These are phyloP conservation scores for Pogonomyrmex barbatus DNA, from an alignment of 1,140 invertebrate species.

Conservation along the genomic window DNA sequence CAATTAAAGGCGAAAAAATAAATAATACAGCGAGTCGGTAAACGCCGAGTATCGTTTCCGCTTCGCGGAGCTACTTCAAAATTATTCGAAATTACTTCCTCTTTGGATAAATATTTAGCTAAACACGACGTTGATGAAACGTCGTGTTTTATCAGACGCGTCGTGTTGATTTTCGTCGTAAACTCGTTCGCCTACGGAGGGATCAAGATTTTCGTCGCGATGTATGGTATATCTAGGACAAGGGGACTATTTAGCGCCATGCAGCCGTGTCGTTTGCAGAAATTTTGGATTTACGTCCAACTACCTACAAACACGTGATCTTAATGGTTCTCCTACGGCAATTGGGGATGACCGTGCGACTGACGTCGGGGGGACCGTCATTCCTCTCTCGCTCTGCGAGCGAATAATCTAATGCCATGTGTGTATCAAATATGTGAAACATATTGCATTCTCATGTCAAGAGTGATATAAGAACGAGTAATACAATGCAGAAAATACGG, in stretches of 20 bases:
- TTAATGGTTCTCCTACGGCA: conserved; percentile 53
- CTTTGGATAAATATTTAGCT: not conserved
- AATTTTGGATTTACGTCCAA: conserved; percentile 55
- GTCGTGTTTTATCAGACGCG: not conserved
- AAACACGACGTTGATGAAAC: not conserved
- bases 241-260: not conserved
- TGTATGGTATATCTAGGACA: not conserved
- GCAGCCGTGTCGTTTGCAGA: conserved; percentile 40
- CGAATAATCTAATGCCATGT: conserved; percentile 22
- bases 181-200: not conserved
- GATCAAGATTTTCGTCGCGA: not conserved
- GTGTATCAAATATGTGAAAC: not conserved
- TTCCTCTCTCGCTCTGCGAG: not conserved
- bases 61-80: not conserved
- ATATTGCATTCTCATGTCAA: not conserved
- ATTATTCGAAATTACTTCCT: not conserved
- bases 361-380: conserved; percentile 20
- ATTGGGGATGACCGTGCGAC: conserved; percentile 39
- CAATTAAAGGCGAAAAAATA: not conserved
- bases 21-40: not conserved
- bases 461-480: not conserved
- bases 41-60: not conserved
- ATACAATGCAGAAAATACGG: no score
- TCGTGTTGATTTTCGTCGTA: not conserved
- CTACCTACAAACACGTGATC: conserved; percentile 53